Evolutionary conservation across 1,140 invertebrate genomes (phyloP).

Genomic region (Drosophila kurseongensis): DNA sequence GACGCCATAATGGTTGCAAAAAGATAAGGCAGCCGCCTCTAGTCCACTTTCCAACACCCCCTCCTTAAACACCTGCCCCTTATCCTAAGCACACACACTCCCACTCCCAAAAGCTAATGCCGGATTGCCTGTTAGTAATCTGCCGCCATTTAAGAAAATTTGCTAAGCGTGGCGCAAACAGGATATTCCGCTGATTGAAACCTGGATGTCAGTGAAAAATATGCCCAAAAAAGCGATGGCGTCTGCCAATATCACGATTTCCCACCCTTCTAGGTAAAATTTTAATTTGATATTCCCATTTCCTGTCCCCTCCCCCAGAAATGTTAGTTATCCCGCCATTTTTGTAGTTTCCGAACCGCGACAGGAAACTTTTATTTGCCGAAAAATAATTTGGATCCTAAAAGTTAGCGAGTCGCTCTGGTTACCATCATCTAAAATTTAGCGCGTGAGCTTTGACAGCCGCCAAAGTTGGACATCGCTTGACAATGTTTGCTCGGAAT

Average conservation of each 20-base stretch:
- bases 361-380: slow-evolving; percentile 42
- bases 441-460: slow-evolving; percentile 29
- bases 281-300: slow-evolving; percentile 12
- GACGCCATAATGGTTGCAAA: slow-evolving; percentile 6
- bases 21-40: slow-evolving; percentile 14
- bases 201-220: slow-evolving; percentile 7
- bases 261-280: not conserved
- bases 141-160: slow-evolving; percentile 49
- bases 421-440: slow-evolving; percentile 23
- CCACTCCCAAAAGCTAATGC: slow-evolving; percentile 1
- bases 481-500: slow-evolving; percentile 22
- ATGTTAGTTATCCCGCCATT: slow-evolving; percentile 2
- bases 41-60: not conserved
- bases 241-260: too few relatives aligned
- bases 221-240: not conserved
- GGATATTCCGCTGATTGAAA: slow-evolving; percentile 29
- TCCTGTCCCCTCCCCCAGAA: not conserved
- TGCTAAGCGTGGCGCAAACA: slow-evolving; percentile 15
- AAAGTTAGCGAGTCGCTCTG: slow-evolving; percentile 36
- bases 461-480: slow-evolving; percentile 17
- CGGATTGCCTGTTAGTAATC: slow-evolving; percentile 45
- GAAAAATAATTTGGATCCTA: slow-evolving; percentile 44
- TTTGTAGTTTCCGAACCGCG: slow-evolving; percentile 22
- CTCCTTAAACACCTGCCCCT: not conserved
- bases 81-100: slow-evolving; percentile 4